These are phyloP conservation scores for Sylvilagus floridanus DNA, from an alignment of 2,797 vertebrate genomes.

Conservation along the genomic window DNA sequence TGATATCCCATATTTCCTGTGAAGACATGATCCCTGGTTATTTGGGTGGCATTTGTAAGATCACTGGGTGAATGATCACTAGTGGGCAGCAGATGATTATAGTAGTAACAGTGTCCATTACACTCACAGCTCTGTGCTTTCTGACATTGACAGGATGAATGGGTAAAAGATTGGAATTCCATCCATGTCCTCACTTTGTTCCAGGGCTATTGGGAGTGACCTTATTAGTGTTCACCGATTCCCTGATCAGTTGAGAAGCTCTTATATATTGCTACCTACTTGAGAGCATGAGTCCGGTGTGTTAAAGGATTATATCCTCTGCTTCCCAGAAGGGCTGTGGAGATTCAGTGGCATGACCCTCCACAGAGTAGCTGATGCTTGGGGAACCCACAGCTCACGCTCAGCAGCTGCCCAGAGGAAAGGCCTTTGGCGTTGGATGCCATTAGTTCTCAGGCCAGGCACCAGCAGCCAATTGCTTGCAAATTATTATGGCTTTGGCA, in stretches of 20 bases:
- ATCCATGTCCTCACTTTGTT: not conserved
- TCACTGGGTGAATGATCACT: not conserved
- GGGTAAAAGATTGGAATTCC: not conserved
- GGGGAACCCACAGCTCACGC: not conserved
- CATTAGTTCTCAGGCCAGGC: not conserved
- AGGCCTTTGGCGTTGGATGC: not conserved
- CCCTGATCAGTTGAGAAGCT: not conserved
- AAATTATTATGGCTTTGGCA: not conserved
- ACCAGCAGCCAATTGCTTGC: not conserved
- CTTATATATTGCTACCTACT: not conserved
- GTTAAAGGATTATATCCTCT: not conserved
- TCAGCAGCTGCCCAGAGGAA: not conserved
- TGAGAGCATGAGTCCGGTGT: not conserved
- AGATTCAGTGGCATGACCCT: not conserved
- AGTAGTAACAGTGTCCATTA: not conserved
- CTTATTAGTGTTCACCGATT: not conserved
- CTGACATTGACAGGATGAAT: not conserved
- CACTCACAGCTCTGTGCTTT: not conserved
- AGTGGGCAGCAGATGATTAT: not conserved
- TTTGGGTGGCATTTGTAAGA: not conserved
- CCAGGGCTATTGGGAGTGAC: not conserved
- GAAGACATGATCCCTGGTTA: not conserved
- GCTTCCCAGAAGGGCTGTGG: not conserved
- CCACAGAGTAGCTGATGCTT: not conserved
- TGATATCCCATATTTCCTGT: not conserved